Evolutionary conservation across 2,888 invertebrate genomes (phyloP), one percentile per base, ranked within the genome.

Genomic region (Monopis laevigella): DNA sequence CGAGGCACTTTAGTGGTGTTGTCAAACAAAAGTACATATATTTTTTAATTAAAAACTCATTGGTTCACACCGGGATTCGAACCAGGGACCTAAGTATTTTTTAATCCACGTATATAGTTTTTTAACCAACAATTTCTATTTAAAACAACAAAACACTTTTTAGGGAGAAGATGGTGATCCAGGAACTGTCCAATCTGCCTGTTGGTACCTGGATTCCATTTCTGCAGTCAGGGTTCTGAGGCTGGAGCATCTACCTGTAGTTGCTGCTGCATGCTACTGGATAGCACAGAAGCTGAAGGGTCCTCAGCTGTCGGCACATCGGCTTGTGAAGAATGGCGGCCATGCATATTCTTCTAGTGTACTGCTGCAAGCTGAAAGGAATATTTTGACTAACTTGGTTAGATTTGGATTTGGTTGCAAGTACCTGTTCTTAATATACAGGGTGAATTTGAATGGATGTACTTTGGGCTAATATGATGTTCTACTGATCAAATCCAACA

Each of bases 191-290:
- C 75, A 75, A 48, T 49, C 65, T 3, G 70, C 78, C 0, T 54
- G 58, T 24, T 73, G 73, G 70, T 77, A 66, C 46, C 48, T 77
- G 1, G 78, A 78, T 44, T 51, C 62, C 0, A 46, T 71, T 19
- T 44, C 73, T 11, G 50, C 56, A 3, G 47, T 45, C 0, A 50
- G 48, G 0, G 29, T 46, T 1, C 58, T 75, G 0, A 45, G 51
- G 3, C 7, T 67, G 0, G 54, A 62, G 1, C 59, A 62, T 26
- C 46, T 77, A n/a, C 77, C 75, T 51, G 45, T 72, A 2, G 48
- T 67, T 0, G 63, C 67, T 1, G 59, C 73, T 1, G 74, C 75
- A 2, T 69, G 73, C 42, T 72, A 58, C 48, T 78, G 77, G 78
- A 64, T 77, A 36, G 65, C 75, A 0, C 58, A 62, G 51, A 78